Evolutionary conservation across 2,797 vertebrate genomes (phyloP), one percentile per base, ranked within the genome.

Genomic region (Cirrhinus mrigala): DNA sequence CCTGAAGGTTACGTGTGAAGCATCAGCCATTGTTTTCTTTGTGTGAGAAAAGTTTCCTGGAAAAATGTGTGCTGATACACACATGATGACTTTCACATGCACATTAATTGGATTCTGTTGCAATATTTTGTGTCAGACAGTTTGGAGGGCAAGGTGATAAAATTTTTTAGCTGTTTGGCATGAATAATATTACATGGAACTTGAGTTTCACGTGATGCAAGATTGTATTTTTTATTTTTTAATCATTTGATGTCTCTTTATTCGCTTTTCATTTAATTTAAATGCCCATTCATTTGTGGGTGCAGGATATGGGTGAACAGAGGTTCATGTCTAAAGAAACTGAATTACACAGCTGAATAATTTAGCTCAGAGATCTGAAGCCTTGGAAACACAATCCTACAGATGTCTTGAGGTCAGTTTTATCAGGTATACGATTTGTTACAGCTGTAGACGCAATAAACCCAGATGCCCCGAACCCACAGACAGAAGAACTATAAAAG

Each of bases 361-460:
- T 91, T 90, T 87, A 91, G 69, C 70, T 75, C 50, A 74, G 69
- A 64, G 84, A 82, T 82, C 82, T 76, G 78, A 83, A 85, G 76
- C 76, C 80, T 60, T 69, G 62, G 85, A 85, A 91, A 87, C 79
- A 77, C 71, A 87, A 85, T 87, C 80, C 89, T 71, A 58, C 48
- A 54, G 54, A 73, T 44, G 6, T 85, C 78, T 60, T 80, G n/a
- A 75, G 62, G 58, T 66, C 66, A 14, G 40, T 85, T 87, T 86
- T 83, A 84, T 83, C 81, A 81, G 68, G 48, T 62, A 70, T 62
- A 64, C 82, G 80, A 80, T 87, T 52, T 48, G 37, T 70, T 85
- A 79, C 87, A 85, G 54, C 64, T 46, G 48, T 27, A 33, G 18
- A 79, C 24, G 66, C 24, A 9, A 77, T 50, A 40, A 84, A 85